A percentile compares a stretch with the other conserved stretches of the same genome.
Conservation (phyloP, 2,797 vertebrate genomes). For the Mallotus villosus region DNA sequence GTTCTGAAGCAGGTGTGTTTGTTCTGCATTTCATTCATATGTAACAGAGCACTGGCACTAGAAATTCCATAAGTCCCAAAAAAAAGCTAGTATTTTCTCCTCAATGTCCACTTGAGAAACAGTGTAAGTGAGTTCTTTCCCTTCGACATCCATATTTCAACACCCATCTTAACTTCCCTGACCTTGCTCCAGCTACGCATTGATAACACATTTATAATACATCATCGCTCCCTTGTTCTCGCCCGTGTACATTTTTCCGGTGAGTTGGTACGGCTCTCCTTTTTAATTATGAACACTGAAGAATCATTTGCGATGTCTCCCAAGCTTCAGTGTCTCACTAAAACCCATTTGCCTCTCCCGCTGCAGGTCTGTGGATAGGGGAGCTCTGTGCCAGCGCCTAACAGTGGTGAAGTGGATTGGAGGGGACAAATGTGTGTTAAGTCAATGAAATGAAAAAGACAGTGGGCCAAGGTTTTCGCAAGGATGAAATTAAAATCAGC, state of each 20-base stretch:
- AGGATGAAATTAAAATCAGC: slow-evolving; percentile 79
- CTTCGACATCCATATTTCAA: slow-evolving; percentile 73
- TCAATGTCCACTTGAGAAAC: slow-evolving; percentile 67
- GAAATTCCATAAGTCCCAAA: neutral
- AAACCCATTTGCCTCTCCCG: slow-evolving; percentile 73
- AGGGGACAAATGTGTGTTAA: slow-evolving; percentile 74
- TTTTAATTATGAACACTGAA: slow-evolving; percentile 75
- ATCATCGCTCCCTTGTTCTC: slow-evolving; percentile 73
- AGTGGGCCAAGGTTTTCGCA: slow-evolving; percentile 70
- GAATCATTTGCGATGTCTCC: slow-evolving; percentile 73
- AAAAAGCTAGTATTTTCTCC: slow-evolving; percentile 40
- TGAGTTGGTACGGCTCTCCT: slow-evolving; percentile 49
- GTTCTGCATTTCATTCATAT: slow-evolving; percentile 13
- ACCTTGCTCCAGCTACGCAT: slow-evolving; percentile 74
- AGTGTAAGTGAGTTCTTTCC: slow-evolving; percentile 67
- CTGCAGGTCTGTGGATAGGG: slow-evolving; percentile 45
- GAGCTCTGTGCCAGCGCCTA: slow-evolving; percentile 56
- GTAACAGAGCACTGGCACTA: neutral
- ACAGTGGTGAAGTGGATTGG: slow-evolving; percentile 70
- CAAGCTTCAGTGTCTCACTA: slow-evolving; percentile 67
- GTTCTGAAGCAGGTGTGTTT: slow-evolving; percentile 6
- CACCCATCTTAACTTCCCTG: slow-evolving; percentile 70
- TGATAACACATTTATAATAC: slow-evolving; percentile 82
- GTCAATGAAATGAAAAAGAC: slow-evolving; percentile 74
- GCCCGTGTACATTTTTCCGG: slow-evolving; percentile 61